Percentiles rank a stretch among this genome's conserved stretches.
Conservation (phyloP, 2,797 vertebrate genomes). For the Taeniopygia guttata region DNA sequence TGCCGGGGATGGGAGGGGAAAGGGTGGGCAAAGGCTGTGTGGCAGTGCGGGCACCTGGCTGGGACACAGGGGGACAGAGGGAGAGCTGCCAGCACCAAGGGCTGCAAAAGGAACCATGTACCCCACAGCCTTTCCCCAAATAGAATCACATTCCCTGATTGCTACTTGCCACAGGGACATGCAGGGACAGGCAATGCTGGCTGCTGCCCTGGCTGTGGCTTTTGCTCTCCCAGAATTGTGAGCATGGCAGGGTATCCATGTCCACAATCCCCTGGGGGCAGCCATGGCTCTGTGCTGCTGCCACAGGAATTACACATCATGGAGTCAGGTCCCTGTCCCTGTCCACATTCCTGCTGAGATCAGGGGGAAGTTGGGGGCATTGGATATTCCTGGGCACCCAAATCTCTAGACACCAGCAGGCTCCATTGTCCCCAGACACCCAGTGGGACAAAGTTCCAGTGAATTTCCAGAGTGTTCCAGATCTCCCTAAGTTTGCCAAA, state of each 20-base stretch:
- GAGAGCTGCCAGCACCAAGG: not conserved
- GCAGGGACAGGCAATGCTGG: not conserved
- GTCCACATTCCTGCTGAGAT: not conserved
- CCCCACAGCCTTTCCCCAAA: not conserved
- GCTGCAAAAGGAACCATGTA: not conserved
- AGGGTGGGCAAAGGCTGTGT: accelerated
- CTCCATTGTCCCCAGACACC: not conserved
- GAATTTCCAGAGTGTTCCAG: not conserved
- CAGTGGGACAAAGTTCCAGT: not conserved
- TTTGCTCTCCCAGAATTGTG: not conserved
- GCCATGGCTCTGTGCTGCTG: not conserved
- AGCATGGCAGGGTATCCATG: not conserved
- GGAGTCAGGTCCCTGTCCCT: too few species aligned
- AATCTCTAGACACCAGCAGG: too few species aligned
- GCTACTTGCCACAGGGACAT: not conserved
- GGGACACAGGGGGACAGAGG: not conserved
- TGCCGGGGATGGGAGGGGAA: accelerated
- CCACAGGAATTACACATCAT: too few species aligned
- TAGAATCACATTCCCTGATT: not conserved
- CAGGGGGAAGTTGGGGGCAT: not conserved
- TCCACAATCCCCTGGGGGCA: not conserved
- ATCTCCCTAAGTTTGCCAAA: not conserved
- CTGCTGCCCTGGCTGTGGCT: not conserved
- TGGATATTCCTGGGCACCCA: not conserved
- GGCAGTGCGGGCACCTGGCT: not conserved